Base-by-base conservation (phyloP, 1,140 invertebrate genomes). In the Drusus annulatus region DNA sequence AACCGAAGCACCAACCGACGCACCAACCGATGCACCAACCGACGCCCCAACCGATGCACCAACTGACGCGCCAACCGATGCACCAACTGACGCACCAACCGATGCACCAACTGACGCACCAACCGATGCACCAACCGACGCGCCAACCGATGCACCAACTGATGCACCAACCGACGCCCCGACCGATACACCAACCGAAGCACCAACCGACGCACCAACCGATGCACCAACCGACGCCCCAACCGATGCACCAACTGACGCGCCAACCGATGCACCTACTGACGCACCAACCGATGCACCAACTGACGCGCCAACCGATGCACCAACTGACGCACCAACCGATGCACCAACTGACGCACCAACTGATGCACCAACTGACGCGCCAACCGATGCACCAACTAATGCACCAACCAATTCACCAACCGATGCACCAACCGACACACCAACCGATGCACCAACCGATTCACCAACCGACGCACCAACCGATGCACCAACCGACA, bases 361-460 rank as follows among this genome's bases (percentile, higher is more conserved):
- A n/a, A n/a, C n/a, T n/a, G n/a, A n/a, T n/a, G n/a, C n/a, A n/a
- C n/a, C n/a, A n/a, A n/a, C n/a, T n/a, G n/a, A n/a, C n/a, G n/a
- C n/a, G 3, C 52, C 52, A 19, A 77, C 75, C 21, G 75, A 77
- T 17, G 28, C 19, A 13, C 75, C 75, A 25, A 77, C 71, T 1
- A 16, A 74, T 28, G 52, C 69, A 4, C 71, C 71, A 74, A 74
- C 71, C 5, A 25, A 31, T n/a, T 13, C 69, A 7, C 54, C 54
- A 21, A 77, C 75, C 16, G 75, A 77, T 19, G 28, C 19, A 5
- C 75, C 75, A 28, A 77, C 71, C 1, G 28, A 75, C 17, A 25
- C 52, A 1, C 71, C 71, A 75, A 75, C 71, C 6, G 52, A 36
- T n/a, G 15, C 71, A 8, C 71, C 71, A 60, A 75, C 75, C 10